Base-by-base conservation (phyloP, 1,140 invertebrate genomes). In the Drosophila ogumai region DNA sequence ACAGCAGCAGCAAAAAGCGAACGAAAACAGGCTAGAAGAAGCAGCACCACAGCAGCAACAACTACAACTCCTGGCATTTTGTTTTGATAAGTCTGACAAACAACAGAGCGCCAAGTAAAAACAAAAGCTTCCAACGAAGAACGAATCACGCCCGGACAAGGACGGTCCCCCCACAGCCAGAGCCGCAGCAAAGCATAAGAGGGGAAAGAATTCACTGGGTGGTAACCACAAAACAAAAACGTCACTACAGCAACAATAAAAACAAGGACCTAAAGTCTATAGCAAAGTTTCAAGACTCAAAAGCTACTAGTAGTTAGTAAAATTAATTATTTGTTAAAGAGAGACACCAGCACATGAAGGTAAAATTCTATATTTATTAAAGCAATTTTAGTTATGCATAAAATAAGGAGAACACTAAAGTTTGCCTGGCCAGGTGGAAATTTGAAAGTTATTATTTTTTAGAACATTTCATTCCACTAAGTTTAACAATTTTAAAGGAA, bases 21-120 rank as follows among this genome's bases (percentile, higher is more conserved):
- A 75, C 55, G 41, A 77, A 79, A 71, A 58, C 66, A 72, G 19
- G 19, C 46, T 65, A 82, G 44, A 72, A 78, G 44, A 65, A 31
- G 28, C 40, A 19, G 54, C 22, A 63, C 17, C 55, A 28, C 68
- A 55, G 10, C 43, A 49, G 6, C 49, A 71, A 56, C 59, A 65
- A 78, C 55, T 60, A 76, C 76, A 66, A 74, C 44, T 66, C 46
- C 75, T 81, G 72, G 72, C 76, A 87, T 77, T 82, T 90, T 90
- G 81, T 90, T 90, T 84, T 90, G 85, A 88, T 81, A 88, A 90
- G 64, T 84, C 85, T 81, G 81, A 75, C 81, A 81, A 81, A 81
- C 81, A 85, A 64, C 61, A 81, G 52, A 64, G 85, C 58, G 85
- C 58, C 57, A 64, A 87, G 73, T 82, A 69, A 87, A 87, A 87